Conservation (phyloP, 2,113 vertebrate species). For the Chamaetylas fuelleborni region DNA sequence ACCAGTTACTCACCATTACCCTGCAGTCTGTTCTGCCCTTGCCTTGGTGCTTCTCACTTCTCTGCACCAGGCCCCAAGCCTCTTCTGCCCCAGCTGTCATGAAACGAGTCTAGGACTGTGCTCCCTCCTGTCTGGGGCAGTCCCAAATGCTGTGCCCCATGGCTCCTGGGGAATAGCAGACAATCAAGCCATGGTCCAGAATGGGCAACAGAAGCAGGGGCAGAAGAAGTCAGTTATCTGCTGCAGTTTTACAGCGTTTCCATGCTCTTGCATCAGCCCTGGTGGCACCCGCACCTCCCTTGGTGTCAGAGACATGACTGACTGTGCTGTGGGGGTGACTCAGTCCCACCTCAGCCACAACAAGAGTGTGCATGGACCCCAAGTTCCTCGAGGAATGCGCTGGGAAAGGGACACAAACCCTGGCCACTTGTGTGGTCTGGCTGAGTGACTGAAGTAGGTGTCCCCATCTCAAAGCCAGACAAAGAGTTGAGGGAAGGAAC, state of each 20-base stretch:
- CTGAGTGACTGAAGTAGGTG: background rate
- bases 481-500: background rate
- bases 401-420: background rate
- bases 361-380: background rate
- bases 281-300: too few relatives aligned
- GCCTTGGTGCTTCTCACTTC: background rate
- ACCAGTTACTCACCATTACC: background rate
- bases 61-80: too few relatives aligned
- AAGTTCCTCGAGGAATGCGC: background rate
- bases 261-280: accelerated
- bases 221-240: background rate
- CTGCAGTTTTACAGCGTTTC: background rate
- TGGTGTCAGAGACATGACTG: too few relatives aligned
- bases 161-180: background rate
- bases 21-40: background rate
- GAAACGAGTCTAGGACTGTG: background rate
- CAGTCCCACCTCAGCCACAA: accelerated
- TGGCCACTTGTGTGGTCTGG: accelerated
- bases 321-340: background rate
- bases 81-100: accelerated
- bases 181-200: too few relatives aligned
- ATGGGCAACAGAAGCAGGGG: background rate
- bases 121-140: background rate
- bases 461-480: background rate
- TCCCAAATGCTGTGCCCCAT: accelerated